Percentiles rank a stretch among this genome's conserved stretches.
phyloP scores from a whole-genome alignment of 2,888 invertebrate species.

The Andrena fulva region DNA sequence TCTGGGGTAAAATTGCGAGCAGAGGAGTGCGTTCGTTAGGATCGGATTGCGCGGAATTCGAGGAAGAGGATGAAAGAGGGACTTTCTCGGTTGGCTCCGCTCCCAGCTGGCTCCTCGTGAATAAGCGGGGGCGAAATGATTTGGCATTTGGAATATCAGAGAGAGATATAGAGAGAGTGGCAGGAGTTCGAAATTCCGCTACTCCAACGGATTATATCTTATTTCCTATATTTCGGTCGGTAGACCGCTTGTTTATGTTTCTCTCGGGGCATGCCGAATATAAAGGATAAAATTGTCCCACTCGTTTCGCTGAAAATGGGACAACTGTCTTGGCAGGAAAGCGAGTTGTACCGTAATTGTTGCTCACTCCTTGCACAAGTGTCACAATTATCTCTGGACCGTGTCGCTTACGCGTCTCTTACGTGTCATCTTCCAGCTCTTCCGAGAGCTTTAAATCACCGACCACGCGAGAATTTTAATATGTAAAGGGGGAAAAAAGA shows the following conservation, averaged over 20 bases:
- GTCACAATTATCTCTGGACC: not conserved
- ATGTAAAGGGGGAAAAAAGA: not conserved
- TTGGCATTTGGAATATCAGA: conserved; percentile 63
- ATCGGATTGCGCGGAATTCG: conserved; percentile 68
- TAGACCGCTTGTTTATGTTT: not conserved
- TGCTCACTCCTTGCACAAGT: not conserved
- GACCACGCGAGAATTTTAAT: not conserved
- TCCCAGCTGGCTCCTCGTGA: conserved; percentile 65
- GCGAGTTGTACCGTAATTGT: not conserved
- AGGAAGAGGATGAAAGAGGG: conserved; percentile 62
- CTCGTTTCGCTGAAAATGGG: too few species aligned
- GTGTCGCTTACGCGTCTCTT: not conserved
- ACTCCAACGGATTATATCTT: conserved; percentile 54
- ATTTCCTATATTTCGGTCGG: conserved; percentile 53
- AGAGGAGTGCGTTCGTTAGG: conserved; percentile 33
- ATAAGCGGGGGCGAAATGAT: conserved; percentile 67
- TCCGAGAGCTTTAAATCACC: not conserved
- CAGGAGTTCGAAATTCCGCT: conserved; percentile 1
- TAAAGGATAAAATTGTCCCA: too few species aligned
- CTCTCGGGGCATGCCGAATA: not conserved
- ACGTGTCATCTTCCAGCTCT: not conserved
- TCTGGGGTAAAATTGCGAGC: conserved; percentile 31
- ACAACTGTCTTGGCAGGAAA: not conserved
- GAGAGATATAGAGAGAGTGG: not conserved
- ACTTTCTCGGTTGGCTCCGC: conserved; percentile 63